Conservation (phyloP, 1,140 invertebrate genomes). For the Ericerus pela region DNA sequence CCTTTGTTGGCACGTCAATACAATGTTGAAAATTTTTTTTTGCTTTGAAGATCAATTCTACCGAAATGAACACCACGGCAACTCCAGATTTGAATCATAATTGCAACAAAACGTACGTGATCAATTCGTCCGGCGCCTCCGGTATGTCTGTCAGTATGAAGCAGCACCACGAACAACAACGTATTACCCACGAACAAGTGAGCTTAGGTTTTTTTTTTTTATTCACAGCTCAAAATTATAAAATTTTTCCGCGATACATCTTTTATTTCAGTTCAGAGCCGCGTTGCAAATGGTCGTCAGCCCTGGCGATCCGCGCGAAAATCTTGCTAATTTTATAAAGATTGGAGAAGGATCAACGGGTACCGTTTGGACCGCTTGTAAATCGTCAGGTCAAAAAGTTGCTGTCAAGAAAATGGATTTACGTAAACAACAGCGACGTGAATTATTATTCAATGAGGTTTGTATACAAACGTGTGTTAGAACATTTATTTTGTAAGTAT, state of each 20-base stretch:
- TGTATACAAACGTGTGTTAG: too few relatives aligned
- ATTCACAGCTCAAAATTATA: background rate
- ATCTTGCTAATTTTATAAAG: slow-evolving; percentile 85
- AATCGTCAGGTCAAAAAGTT: slow-evolving; percentile 67
- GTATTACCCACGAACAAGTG: slow-evolving; percentile 87
- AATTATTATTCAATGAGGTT: slow-evolving; percentile 96
- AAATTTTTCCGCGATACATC: too few relatives aligned
- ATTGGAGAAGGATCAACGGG: slow-evolving; percentile 98
- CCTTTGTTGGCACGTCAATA: too few relatives aligned
- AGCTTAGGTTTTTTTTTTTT: background rate
- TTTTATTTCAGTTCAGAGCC: slow-evolving; percentile 76
- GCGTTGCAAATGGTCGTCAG: slow-evolving; percentile 91
- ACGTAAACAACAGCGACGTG: slow-evolving; percentile 85
- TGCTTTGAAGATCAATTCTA: background rate
- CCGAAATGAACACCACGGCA: background rate
- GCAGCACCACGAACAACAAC: slow-evolving; percentile 63
- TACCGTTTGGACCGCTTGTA: slow-evolving; percentile 86
- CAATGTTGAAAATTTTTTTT: too few relatives aligned
- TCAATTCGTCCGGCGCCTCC: slow-evolving; percentile 11
- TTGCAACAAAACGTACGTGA: background rate
- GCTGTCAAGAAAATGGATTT: slow-evolving; percentile 99
- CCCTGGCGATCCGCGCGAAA: slow-evolving; percentile 84
- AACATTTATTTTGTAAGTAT: too few relatives aligned
- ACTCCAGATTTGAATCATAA: slow-evolving; percentile 8
- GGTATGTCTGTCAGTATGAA: slow-evolving; percentile 24